Conservation (phyloP, 1,140 invertebrate genomes). For the Solen grandis region DNA sequence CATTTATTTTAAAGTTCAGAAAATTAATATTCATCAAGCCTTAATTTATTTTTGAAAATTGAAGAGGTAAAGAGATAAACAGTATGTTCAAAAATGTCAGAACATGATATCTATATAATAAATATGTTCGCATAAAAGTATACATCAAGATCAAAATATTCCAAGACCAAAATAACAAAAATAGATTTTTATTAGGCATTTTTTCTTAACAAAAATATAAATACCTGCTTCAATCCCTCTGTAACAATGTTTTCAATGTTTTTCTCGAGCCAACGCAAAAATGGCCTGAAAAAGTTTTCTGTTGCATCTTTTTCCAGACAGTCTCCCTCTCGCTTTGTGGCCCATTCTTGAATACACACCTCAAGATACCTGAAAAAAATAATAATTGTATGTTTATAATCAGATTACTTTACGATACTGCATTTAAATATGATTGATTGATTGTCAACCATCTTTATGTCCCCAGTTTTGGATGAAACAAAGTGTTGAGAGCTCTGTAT, state of each 20-base stretch:
- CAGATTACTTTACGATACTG: neutral
- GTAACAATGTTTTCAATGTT: conserved; percentile 76
- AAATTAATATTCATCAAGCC: too few relatives aligned
- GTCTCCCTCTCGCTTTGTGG: conserved; percentile 62
- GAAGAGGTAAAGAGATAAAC: too few relatives aligned
- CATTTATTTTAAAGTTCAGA: too few relatives aligned
- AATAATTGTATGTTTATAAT: neutral
- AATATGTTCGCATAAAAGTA: too few relatives aligned
- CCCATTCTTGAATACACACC: conserved; percentile 68
- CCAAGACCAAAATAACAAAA: too few relatives aligned
- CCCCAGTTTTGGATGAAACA: neutral
- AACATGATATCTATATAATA: too few relatives aligned
- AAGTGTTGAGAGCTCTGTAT: conserved; percentile 5
- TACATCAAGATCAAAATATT: too few relatives aligned
- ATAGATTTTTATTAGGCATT: too few relatives aligned
- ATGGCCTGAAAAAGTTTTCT: conserved; percentile 75
- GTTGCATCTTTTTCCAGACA: conserved; percentile 57
- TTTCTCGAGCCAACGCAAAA: conserved; percentile 77
- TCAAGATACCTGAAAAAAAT: conserved; percentile 70
- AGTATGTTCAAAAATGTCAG: too few relatives aligned
- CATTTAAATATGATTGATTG: neutral
- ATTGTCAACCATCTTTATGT: too few relatives aligned
- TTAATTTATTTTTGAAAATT: too few relatives aligned
- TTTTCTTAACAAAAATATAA: neutral
- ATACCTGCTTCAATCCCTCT: conserved; percentile 77